A percentile compares a stretch with the other conserved stretches of the same genome.
phyloP scores from a whole-genome alignment of 2,888 invertebrate genomes.

The Diarsia rubi region DNA sequence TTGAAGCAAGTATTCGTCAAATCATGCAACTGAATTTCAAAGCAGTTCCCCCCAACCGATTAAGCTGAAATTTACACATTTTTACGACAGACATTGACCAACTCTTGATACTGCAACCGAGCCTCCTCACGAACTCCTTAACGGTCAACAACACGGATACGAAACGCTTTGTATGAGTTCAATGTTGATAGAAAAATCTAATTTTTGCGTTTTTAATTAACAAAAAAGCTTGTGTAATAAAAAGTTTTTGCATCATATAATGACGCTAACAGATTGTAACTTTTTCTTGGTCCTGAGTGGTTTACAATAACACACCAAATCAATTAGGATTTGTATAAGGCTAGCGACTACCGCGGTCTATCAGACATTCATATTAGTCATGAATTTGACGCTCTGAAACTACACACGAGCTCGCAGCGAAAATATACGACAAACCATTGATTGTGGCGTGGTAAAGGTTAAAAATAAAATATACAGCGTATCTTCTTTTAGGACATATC shows the following conservation, averaged over 20 bases:
- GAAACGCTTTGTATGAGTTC: too few species aligned
- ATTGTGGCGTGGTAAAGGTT: constrained; percentile 21
- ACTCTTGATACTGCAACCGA: too few species aligned
- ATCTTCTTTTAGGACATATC: background rate
- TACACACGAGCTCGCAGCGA: constrained; percentile 74
- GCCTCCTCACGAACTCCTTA: too few species aligned
- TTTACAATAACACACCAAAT: constrained; percentile 43
- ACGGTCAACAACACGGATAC: too few species aligned
- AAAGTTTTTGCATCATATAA: background rate
- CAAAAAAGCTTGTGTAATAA: too few species aligned
- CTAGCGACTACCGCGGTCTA: constrained; percentile 78
- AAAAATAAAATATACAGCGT: background rate
- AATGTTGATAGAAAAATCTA: too few species aligned
- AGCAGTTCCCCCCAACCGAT: too few species aligned
- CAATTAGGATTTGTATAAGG: constrained; percentile 65
- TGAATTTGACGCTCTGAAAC: constrained; percentile 88
- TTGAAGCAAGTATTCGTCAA: too few species aligned
- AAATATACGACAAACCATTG: constrained; percentile 45
- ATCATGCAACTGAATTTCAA: too few species aligned
- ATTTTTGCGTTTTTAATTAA: too few species aligned
- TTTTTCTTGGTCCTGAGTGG: background rate
- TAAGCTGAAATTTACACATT: too few species aligned
- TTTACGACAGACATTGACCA: too few species aligned
- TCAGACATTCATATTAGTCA: constrained; percentile 86
- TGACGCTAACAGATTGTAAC: background rate